A percentile compares a stretch with the other conserved stretches of the same genome.
These are phyloP conservation scores for Colossoma macropomum DNA, from an alignment of 2,113 vertebrate species.

Conservation along the genomic window DNA sequence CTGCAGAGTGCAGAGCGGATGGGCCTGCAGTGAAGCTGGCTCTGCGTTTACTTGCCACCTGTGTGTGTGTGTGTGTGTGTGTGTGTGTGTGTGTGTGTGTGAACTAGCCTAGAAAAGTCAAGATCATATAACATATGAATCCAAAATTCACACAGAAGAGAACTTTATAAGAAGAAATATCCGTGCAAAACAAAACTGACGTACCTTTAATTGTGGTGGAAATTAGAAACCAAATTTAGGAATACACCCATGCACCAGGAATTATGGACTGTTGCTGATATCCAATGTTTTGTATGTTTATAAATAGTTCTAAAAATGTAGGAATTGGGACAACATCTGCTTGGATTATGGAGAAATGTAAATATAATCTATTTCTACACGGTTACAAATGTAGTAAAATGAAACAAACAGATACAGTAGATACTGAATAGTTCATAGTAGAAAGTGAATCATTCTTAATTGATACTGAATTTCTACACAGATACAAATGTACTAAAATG, in stretches of 20 bases:
- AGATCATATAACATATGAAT: conserved; percentile 17
- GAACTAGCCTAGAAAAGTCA: not conserved
- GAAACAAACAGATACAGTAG: too few species aligned
- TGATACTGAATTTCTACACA: too few species aligned
- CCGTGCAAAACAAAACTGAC: not conserved
- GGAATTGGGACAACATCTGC: too few species aligned
- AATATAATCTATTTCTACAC: too few species aligned
- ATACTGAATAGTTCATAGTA: too few species aligned
- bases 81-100: conserved; percentile 20
- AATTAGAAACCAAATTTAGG: not conserved
- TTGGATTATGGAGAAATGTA: too few species aligned
- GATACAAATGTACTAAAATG: too few species aligned
- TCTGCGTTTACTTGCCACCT: conserved; percentile 20
- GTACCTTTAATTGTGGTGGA: not conserved
- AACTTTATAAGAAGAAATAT: not conserved
- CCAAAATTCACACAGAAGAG: not conserved
- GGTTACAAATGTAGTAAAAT: too few species aligned
- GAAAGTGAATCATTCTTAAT: too few species aligned
- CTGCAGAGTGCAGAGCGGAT: conserved; percentile 35
- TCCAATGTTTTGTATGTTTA: too few species aligned
- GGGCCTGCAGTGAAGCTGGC: conserved; percentile 8
- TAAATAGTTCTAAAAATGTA: too few species aligned
- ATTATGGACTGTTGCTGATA: not conserved
- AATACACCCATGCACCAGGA: not conserved
- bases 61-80: conserved; percentile 10